Conservation (phyloP, 2,888 invertebrate genomes). For the Epistrophe grossulariae region DNA sequence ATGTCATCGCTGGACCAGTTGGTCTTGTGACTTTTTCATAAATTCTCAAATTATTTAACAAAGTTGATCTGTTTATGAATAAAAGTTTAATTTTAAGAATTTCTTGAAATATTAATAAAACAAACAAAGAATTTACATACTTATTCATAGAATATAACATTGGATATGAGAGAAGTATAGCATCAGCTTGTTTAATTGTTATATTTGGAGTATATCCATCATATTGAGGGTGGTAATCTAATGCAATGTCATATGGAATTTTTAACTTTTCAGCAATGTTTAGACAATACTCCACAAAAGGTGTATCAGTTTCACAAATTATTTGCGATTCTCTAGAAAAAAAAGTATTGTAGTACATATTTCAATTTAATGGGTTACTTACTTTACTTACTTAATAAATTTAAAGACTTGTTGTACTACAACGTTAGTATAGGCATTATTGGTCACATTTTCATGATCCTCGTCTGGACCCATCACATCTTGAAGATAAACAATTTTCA, state of each 20-base stretch:
- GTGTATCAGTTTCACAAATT: slow-evolving; percentile 49
- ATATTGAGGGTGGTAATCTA: slow-evolving; percentile 87
- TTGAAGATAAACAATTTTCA: slow-evolving; percentile 75
- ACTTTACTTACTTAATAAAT: slow-evolving; percentile 84
- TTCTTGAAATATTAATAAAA: background rate
- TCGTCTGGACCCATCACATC: slow-evolving; percentile 88
- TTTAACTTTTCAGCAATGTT: slow-evolving; percentile 85
- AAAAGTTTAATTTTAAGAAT: background rate
- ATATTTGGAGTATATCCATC: slow-evolving; percentile 84
- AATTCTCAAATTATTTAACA: slow-evolving; percentile 85
- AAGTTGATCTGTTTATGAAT: slow-evolving; percentile 78
- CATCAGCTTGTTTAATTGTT: slow-evolving; percentile 86
- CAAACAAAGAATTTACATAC: slow-evolving; percentile 80
- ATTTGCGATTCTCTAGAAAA: slow-evolving; percentile 33
- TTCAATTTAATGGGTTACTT: background rate
- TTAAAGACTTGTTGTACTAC: slow-evolving; percentile 86
- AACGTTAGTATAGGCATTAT: slow-evolving; percentile 86
- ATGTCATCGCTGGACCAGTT: slow-evolving; percentile 87
- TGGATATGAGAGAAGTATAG: slow-evolving; percentile 86
- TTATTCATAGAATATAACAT: slow-evolving; percentile 85
- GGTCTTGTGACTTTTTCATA: slow-evolving; percentile 85
- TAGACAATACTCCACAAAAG: slow-evolving; percentile 77
- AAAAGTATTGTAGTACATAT: slow-evolving; percentile 3
- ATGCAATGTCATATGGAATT: slow-evolving; percentile 84
- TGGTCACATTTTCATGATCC: slow-evolving; percentile 86